phyloP scores from a whole-genome alignment of 2,113 vertebrate species.

The Baryphthengus martii region DNA sequence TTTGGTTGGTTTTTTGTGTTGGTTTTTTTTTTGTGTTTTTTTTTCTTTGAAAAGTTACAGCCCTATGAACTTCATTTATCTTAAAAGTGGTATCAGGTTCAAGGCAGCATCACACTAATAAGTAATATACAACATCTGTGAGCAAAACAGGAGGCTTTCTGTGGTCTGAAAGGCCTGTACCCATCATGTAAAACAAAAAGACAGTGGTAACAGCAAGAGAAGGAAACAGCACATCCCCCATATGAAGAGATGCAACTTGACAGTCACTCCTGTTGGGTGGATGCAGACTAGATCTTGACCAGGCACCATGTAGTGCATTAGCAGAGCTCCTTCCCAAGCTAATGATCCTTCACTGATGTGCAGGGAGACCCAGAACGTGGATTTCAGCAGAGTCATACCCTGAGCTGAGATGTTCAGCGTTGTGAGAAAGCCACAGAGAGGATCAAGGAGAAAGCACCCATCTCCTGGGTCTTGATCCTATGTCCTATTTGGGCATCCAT shows the following conservation, averaged over 20 bases:
- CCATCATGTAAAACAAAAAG: background rate
- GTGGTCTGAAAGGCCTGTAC: background rate
- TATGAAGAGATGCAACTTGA: background rate
- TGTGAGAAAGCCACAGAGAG: background rate
- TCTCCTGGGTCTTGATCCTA: background rate
- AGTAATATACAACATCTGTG: background rate
- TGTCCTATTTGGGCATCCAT: background rate
- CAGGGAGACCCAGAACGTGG: background rate
- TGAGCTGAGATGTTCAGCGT: background rate
- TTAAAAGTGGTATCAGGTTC: background rate
- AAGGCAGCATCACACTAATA: background rate
- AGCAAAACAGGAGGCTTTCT: background rate
- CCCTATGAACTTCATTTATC: background rate
- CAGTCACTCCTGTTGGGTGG: accelerated
- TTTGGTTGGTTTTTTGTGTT: background rate
- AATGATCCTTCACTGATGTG: background rate
- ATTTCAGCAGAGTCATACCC: accelerated
- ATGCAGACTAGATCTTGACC: too few species aligned
- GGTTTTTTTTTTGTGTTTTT: accelerated
- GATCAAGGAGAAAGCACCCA: background rate
- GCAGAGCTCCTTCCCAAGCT: accelerated
- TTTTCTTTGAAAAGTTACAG: background rate
- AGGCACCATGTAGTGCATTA: background rate
- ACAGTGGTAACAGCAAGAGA: background rate
- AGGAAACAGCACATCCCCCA: background rate